These are phyloP conservation scores for Erythrocercus mccallii DNA, from an alignment of 2,113 vertebrate species.

Conservation along the genomic window DNA sequence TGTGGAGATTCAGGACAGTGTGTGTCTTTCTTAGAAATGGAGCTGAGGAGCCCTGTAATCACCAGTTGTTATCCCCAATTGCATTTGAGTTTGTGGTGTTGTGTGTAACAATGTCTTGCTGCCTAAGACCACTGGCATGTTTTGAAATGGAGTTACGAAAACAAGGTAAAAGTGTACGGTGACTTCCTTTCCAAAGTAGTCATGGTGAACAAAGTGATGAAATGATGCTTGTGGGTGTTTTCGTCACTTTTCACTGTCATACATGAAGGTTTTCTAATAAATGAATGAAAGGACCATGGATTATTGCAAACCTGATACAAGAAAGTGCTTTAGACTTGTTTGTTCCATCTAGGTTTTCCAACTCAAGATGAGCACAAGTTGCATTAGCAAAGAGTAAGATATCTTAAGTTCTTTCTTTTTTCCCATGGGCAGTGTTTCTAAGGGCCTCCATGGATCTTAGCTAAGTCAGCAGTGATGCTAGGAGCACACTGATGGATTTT, in stretches of 20 bases:
- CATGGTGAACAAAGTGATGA: background rate
- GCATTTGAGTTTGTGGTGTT: background rate
- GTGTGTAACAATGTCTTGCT: background rate
- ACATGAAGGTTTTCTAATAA: background rate
- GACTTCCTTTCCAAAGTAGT: background rate
- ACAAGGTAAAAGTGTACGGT: background rate
- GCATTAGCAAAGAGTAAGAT: background rate
- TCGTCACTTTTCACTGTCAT: background rate
- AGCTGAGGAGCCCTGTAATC: background rate
- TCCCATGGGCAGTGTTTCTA: background rate
- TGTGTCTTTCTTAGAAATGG: background rate
- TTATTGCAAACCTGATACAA: background rate
- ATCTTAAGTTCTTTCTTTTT: background rate
- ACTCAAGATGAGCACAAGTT: background rate
- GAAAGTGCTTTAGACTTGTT: background rate
- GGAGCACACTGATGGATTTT: background rate
- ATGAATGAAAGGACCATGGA: background rate
- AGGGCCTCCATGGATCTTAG: background rate
- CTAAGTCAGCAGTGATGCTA: background rate
- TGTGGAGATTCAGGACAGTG: background rate
- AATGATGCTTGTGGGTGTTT: background rate
- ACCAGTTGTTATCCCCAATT: accelerated
- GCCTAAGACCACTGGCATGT: background rate
- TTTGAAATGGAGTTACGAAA: conserved; percentile 9
- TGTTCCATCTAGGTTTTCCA: background rate